Conservation (phyloP, 2,888 invertebrate genomes). For the Drosophila lutescens region DNA sequence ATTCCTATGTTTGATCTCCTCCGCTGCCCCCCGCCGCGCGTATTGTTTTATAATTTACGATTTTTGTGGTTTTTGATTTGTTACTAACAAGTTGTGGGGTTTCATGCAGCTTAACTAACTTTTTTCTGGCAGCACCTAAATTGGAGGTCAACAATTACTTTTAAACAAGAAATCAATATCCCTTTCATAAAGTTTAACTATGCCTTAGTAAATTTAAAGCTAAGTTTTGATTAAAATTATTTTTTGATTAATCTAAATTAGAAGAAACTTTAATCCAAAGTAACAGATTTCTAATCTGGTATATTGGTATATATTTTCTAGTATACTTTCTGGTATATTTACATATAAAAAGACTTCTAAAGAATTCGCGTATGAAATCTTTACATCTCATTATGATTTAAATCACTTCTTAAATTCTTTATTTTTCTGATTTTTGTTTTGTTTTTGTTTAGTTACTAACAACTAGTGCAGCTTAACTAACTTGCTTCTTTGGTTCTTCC, state of each 20-base stretch:
- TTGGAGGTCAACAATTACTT: neutral
- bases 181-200: too few species aligned
- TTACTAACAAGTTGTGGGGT: conserved; percentile 45
- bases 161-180: neutral
- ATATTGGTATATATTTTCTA: too few species aligned
- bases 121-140: neutral
- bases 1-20: conserved; percentile 51
- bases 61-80: conserved; percentile 46
- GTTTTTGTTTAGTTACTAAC: neutral
- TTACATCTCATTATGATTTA: too few species aligned
- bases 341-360: too few species aligned
- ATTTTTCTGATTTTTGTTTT: neutral
- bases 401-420: too few species aligned
- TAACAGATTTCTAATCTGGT: too few species aligned
- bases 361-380: too few species aligned
- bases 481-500: conserved; percentile 3
- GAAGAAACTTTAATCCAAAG: too few species aligned
- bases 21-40: conserved; percentile 3
- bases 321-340: too few species aligned
- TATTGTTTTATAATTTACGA: conserved; percentile 58
- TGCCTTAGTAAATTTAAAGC: too few species aligned
- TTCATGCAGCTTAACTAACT: neutral
- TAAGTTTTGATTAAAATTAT: too few species aligned
- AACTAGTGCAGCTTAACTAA: conserved; percentile 8
- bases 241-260: too few species aligned